Percentiles rank a stretch among this genome's conserved stretches.
Evolutionary conservation across 1,140 invertebrate genomes (phyloP).

Genomic region (Vanessa atalanta): DNA sequence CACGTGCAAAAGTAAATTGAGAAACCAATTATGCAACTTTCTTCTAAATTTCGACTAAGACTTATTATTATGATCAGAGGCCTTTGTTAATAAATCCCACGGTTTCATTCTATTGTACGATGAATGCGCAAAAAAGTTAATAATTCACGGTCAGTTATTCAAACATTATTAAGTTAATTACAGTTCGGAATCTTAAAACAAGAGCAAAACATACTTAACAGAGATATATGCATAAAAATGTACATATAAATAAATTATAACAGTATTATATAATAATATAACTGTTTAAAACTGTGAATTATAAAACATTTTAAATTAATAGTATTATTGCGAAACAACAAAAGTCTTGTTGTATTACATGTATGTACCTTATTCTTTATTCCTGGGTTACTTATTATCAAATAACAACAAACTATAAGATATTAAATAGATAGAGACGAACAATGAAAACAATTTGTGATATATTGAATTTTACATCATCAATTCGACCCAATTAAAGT

Average conservation of each 20-base stretch:
- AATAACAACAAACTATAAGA: too few species aligned
- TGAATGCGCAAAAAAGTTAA: not conserved
- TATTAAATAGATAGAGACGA: too few species aligned
- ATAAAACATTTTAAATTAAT: constrained; percentile 13
- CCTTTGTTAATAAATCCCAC: constrained; percentile 9
- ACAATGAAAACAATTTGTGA: too few species aligned
- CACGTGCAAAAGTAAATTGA: too few species aligned
- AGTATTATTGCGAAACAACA: not conserved
- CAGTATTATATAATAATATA: constrained; percentile 32
- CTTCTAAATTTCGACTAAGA: too few species aligned
- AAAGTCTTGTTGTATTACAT: too few species aligned
- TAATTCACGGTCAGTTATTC: constrained; percentile 3
- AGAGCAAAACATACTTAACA: constrained; percentile 5
- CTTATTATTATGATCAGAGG: not conserved
- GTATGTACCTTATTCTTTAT: too few species aligned
- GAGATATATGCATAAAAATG: not conserved
- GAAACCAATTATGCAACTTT: too few species aligned
- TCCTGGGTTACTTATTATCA: too few species aligned
- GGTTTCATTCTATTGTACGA: constrained; percentile 6
- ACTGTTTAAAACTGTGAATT: constrained; percentile 12
- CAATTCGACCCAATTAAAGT: too few species aligned
- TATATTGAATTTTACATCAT: too few species aligned
- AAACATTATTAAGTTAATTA: constrained; percentile 9
- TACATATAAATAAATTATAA: constrained; percentile 21
- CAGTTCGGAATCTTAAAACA: constrained; percentile 13